Evolutionary conservation across 1,140 invertebrate species (phyloP).

Genomic region (Chlorops oryzae): DNA sequence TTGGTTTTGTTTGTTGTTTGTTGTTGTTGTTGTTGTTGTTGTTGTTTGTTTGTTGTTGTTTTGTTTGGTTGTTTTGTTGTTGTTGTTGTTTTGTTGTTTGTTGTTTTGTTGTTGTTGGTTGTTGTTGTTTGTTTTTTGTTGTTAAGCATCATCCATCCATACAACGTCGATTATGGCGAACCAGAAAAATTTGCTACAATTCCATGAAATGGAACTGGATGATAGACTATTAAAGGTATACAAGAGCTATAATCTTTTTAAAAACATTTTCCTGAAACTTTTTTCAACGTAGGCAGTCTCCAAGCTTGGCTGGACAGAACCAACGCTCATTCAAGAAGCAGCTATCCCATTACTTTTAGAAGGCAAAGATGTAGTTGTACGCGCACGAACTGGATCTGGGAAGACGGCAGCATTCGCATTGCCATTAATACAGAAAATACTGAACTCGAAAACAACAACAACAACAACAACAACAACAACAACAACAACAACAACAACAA

Average conservation of each 20-base stretch:
- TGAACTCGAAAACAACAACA: slow-evolving; percentile 70
- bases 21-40: background rate
- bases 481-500: background rate
- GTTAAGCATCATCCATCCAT: no score
- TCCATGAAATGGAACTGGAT: slow-evolving; percentile 90
- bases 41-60: background rate
- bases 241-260: background rate
- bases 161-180: slow-evolving; percentile 17
- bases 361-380: slow-evolving; percentile 92
- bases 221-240: slow-evolving; percentile 82
- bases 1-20: no score
- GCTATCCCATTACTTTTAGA: slow-evolving; percentile 93
- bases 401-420: slow-evolving; percentile 96
- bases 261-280: no score
- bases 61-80: background rate
- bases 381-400: slow-evolving; percentile 95
- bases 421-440: slow-evolving; percentile 90
- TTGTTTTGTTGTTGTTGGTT: background rate
- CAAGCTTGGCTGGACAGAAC: slow-evolving; percentile 82
- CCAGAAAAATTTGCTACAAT: slow-evolving; percentile 48
- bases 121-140: background rate
- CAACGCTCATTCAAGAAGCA: slow-evolving; percentile 94
- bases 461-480: background rate
- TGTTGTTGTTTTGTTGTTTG: background rate
- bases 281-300: slow-evolving; percentile 73